A percentile compares a stretch with the other conserved stretches of the same genome.
These are phyloP conservation scores for Spinibarbus caldwelli DNA, from an alignment of 2,797 vertebrate genomes.

Conservation along the genomic window DNA sequence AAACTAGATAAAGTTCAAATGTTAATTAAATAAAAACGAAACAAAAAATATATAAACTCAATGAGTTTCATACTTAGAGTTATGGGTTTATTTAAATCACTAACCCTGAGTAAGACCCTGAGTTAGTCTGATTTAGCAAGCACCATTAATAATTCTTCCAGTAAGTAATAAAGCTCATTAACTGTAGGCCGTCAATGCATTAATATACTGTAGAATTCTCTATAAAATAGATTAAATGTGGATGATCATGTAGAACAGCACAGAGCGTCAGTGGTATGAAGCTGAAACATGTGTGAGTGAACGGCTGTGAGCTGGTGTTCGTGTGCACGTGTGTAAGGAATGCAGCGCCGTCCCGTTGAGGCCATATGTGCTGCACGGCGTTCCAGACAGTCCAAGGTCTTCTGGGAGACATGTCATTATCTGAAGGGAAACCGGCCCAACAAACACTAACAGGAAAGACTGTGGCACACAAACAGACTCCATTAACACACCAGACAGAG, in stretches of 20 bases:
- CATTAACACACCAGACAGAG: slow-evolving; percentile 11
- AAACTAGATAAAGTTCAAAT: neutral
- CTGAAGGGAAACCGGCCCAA: slow-evolving; percentile 69
- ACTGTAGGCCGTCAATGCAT: neutral
- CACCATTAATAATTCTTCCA: neutral
- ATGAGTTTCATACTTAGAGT: neutral
- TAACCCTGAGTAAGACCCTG: neutral
- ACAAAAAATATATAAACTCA: neutral
- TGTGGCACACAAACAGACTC: neutral
- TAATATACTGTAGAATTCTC: too few relatives aligned
- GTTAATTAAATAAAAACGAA: neutral
- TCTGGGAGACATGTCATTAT: slow-evolving; percentile 76
- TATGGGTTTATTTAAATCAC: neutral
- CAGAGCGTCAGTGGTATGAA: neutral
- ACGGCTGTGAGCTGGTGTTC: slow-evolving; percentile 13
- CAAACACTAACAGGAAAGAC: slow-evolving; percentile 57
- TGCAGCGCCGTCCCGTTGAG: slow-evolving; percentile 16
- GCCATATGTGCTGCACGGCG: slow-evolving; percentile 59
- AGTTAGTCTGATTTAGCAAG: too few relatives aligned
- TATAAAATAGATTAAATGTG: too few relatives aligned
- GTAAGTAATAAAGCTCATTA: neutral
- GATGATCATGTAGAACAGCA: too few relatives aligned
- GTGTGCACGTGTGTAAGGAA: slow-evolving; percentile 4
- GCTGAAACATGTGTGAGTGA: slow-evolving; percentile 35
- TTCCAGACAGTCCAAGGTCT: slow-evolving; percentile 77